These are phyloP conservation scores for Euplagia quadripunctaria DNA, from an alignment of 2,888 invertebrate species.

Conservation along the genomic window DNA sequence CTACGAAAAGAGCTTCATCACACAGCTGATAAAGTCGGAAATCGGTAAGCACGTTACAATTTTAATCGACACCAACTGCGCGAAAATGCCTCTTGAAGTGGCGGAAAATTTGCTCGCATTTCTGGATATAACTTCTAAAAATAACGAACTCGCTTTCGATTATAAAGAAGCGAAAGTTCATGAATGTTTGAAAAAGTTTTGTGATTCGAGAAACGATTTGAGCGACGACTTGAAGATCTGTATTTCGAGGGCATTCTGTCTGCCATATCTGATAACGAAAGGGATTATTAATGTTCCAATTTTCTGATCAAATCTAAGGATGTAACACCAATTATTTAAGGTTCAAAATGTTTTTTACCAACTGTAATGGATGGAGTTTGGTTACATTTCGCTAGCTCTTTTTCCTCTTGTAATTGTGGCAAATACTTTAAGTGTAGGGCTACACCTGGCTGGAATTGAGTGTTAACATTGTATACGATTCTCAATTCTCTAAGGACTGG, in stretches of 20 bases:
- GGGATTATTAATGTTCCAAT: slow-evolving; percentile 30
- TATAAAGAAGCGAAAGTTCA: slow-evolving; percentile 74
- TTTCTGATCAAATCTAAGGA: not conserved
- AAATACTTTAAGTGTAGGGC: not conserved
- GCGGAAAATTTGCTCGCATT: slow-evolving; percentile 84
- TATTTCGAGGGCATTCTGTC: slow-evolving; percentile 58
- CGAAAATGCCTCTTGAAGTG: slow-evolving; percentile 82
- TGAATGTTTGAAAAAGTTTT: slow-evolving; percentile 70
- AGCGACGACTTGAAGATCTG: slow-evolving; percentile 66
- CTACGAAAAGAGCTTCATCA: slow-evolving; percentile 65
- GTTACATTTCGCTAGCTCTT: not conserved
- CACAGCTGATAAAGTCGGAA: slow-evolving; percentile 81
- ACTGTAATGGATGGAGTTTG: not conserved
- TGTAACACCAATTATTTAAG: slow-evolving; percentile 34
- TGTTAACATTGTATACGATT: not conserved
- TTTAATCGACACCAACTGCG: slow-evolving; percentile 81
- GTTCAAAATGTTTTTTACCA: not conserved
- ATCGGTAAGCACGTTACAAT: slow-evolving; percentile 84
- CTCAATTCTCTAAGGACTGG: not conserved
- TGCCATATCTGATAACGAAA: slow-evolving; percentile 62
- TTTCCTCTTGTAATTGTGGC: not conserved
- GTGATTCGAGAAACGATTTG: slow-evolving; percentile 70
- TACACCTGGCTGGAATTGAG: not conserved
- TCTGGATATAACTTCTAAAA: slow-evolving; percentile 78
- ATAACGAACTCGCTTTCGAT: slow-evolving; percentile 67